Conservation (phyloP, 53 echinoderm and acorn worm species). For the Holothuria leucospilota region DNA sequence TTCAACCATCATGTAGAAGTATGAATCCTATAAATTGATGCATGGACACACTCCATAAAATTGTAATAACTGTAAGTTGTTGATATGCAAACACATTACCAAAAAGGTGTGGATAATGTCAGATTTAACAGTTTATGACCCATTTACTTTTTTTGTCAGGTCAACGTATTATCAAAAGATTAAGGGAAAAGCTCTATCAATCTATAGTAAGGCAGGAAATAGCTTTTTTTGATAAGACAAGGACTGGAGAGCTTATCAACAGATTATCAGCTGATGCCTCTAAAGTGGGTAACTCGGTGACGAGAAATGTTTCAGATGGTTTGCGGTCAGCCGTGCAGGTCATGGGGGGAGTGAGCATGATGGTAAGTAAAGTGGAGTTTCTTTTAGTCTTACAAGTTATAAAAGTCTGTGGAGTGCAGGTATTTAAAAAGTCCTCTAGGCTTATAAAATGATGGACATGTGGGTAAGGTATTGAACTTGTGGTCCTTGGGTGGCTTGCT, state of each 20-base stretch:
- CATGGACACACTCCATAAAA: too few relatives aligned
- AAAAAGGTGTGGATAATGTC: too few relatives aligned
- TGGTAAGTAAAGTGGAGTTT: slow-evolving; percentile 60
- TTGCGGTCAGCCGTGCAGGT: slow-evolving; percentile 81
- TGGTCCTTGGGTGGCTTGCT: too few relatives aligned
- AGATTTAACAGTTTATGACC: too few relatives aligned
- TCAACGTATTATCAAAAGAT: slow-evolving; percentile 83
- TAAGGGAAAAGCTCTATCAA: slow-evolving; percentile 80
- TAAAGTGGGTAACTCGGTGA: slow-evolving; percentile 85
- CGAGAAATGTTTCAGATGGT: slow-evolving; percentile 91
- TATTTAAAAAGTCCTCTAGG: too few relatives aligned
- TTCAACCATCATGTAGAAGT: too few relatives aligned
- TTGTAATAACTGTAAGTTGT: too few relatives aligned
- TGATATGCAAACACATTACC: too few relatives aligned
- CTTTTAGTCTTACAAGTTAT: background rate
- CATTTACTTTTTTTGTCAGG: slow-evolving; percentile 43
- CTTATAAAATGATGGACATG: too few relatives aligned
- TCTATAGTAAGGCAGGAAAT: slow-evolving; percentile 91
- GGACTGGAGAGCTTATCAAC: slow-evolving; percentile 93
- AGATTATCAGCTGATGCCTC: slow-evolving; percentile 86
- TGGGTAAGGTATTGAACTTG: too few relatives aligned
- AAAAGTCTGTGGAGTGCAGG: too few relatives aligned
- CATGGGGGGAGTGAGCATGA: slow-evolving; percentile 92
- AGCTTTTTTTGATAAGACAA: slow-evolving; percentile 94
- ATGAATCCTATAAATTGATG: too few relatives aligned